phyloP scores from a whole-genome alignment of 1,140 invertebrate genomes.

The Drosophila hydei region DNA sequence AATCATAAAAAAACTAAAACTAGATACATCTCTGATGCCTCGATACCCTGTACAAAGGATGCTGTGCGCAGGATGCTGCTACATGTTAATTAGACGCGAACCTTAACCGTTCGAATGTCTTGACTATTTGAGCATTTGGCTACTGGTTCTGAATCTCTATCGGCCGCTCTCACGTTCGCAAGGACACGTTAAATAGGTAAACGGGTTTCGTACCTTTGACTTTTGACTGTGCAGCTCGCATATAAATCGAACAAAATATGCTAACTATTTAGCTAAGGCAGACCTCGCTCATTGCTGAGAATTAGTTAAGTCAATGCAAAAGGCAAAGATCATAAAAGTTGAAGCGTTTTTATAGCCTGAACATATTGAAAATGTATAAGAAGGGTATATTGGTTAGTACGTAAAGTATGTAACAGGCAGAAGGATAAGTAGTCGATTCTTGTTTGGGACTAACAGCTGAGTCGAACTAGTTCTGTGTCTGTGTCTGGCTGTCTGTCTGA shows the following conservation, averaged over 20 bases:
- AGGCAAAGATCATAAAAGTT: conserved; percentile 71
- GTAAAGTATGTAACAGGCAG: too few relatives aligned
- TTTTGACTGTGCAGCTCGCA: conserved; percentile 40
- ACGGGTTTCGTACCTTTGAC: not conserved
- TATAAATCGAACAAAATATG: conserved; percentile 61
- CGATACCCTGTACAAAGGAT: conserved; percentile 44
- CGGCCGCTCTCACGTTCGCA: conserved; percentile 68
- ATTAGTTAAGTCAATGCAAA: conserved; percentile 75
- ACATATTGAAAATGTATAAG: too few relatives aligned
- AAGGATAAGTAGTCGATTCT: too few relatives aligned
- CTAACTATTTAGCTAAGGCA: conserved; percentile 55
- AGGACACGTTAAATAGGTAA: conserved; percentile 66
- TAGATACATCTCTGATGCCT: conserved; percentile 43
- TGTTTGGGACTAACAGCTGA: too few relatives aligned
- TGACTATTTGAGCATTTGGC: conserved; percentile 37
- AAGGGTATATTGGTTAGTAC: too few relatives aligned
- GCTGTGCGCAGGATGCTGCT: conserved; percentile 29
- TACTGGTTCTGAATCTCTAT: conserved; percentile 65
- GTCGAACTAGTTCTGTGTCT: too few relatives aligned
- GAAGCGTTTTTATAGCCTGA: conserved; percentile 5
- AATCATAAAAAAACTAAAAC: conserved; percentile 70
- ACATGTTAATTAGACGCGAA: conserved; percentile 74
- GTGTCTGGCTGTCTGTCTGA: too few relatives aligned
- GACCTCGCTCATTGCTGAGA: conserved; percentile 64
- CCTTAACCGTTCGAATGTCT: conserved; percentile 9